These are phyloP conservation scores for Argyrosomus japonicus DNA, from an alignment of 2,113 vertebrate species.

Conservation along the genomic window DNA sequence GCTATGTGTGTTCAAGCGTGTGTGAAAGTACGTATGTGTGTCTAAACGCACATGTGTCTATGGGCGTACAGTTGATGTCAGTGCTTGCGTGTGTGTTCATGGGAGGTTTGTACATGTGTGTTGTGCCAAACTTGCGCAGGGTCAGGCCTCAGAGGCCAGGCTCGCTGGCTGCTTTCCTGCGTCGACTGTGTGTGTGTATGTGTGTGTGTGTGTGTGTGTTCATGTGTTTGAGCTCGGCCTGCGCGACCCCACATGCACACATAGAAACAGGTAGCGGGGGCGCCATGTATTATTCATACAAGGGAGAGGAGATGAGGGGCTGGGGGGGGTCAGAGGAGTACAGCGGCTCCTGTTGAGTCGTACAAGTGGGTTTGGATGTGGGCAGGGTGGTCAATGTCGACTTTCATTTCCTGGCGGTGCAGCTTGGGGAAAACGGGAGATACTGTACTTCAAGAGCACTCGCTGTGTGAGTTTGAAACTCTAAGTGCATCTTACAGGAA, in stretches of 20 bases:
- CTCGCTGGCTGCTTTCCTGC: conserved; percentile 68
- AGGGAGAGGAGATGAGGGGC: conserved; percentile 10
- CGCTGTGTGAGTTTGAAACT: conserved; percentile 43
- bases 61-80: not conserved
- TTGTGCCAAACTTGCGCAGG: conserved; percentile 41
- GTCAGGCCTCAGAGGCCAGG: conserved; percentile 70
- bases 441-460: conserved; percentile 49
- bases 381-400: conserved; percentile 72
- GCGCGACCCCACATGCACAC: conserved; percentile 61
- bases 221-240: conserved; percentile 40
- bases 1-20: not conserved
- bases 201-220: conserved; percentile 29
- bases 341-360: conserved; percentile 55
- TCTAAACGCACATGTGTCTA: not conserved
- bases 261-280: conserved; percentile 74
- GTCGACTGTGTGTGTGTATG: conserved; percentile 39
- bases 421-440: conserved; percentile 48
- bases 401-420: conserved; percentile 72
- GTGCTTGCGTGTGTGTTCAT: not conserved
- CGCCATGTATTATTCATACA: conserved; percentile 77
- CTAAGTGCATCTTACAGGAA: conserved; percentile 43
- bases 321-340: conserved; percentile 56
- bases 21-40: conserved; percentile 5
- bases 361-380: conserved; percentile 65
- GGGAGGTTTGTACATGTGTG: not conserved